These are phyloP conservation scores for Trachops cirrhosus DNA, from an alignment of 2,797 vertebrate genomes.

Conservation along the genomic window DNA sequence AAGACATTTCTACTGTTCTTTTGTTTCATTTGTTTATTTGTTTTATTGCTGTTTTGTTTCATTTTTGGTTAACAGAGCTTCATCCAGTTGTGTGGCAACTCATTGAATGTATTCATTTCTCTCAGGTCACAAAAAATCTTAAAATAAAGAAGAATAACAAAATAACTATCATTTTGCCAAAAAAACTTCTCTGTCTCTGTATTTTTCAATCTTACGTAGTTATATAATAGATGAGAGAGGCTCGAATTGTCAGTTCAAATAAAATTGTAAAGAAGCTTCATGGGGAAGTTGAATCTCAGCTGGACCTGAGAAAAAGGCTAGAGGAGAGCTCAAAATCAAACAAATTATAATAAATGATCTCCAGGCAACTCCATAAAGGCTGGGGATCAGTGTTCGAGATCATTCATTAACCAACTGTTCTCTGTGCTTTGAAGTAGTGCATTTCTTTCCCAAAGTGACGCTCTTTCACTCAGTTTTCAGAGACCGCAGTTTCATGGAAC, in stretches of 20 bases:
- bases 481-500: background rate
- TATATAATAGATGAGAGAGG: background rate
- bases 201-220: background rate
- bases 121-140: background rate
- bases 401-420: background rate
- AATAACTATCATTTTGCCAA: background rate
- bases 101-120: background rate
- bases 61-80: background rate
- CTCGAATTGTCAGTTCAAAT: background rate
- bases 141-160: background rate
- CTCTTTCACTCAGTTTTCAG: background rate
- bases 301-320: background rate
- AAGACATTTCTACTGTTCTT: background rate
- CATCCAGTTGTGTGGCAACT: background rate
- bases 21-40: no score
- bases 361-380: background rate
- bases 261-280: background rate
- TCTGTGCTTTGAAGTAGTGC: background rate
- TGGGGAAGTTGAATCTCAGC: background rate
- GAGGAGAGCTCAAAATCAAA: slow-evolving; percentile 30
- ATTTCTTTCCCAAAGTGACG: background rate
- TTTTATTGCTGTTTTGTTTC: background rate
- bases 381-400: background rate
- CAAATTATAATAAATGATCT: slow-evolving; percentile 31
- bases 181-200: background rate